phyloP scores from a whole-genome alignment of 1,140 invertebrate species.

The Solen grandis region DNA sequence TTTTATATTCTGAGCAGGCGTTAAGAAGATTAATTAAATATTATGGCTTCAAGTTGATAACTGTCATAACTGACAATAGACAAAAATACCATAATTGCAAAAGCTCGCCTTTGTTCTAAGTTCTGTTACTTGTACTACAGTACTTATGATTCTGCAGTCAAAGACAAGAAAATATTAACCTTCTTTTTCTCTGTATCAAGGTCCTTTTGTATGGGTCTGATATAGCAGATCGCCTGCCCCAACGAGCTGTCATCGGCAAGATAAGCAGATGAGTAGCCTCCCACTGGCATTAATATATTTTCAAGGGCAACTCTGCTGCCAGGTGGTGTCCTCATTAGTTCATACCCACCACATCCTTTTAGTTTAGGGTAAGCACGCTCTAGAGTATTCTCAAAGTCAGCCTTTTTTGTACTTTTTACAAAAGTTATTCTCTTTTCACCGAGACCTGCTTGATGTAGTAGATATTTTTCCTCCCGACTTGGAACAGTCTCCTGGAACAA shows the following conservation, averaged over 20 bases:
- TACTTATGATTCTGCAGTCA: background rate
- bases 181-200: background rate
- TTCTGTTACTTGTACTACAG: too few relatives aligned
- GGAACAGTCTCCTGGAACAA: slow-evolving; percentile 18
- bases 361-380: slow-evolving; percentile 9
- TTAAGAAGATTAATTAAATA: too few relatives aligned
- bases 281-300: slow-evolving; percentile 10
- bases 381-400: slow-evolving; percentile 1
- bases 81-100: background rate
- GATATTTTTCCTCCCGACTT: slow-evolving; percentile 15
- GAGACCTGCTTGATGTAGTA: background rate
- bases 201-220: slow-evolving; percentile 23
- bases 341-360: background rate
- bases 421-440: slow-evolving; percentile 11
- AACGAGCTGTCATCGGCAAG: slow-evolving; percentile 20
- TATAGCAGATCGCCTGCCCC: slow-evolving; percentile 11
- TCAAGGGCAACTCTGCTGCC: background rate
- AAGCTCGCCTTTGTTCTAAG: background rate
- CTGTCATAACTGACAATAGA: background rate
- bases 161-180: slow-evolving; percentile 22
- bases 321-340: slow-evolving; percentile 3
- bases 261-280: slow-evolving; percentile 3
- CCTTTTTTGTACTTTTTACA: background rate
- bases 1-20: too few relatives aligned
- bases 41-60: too few relatives aligned